These are phyloP conservation scores for Drosophila burlai DNA, from an alignment of 1,140 invertebrate genomes.

Conservation along the genomic window DNA sequence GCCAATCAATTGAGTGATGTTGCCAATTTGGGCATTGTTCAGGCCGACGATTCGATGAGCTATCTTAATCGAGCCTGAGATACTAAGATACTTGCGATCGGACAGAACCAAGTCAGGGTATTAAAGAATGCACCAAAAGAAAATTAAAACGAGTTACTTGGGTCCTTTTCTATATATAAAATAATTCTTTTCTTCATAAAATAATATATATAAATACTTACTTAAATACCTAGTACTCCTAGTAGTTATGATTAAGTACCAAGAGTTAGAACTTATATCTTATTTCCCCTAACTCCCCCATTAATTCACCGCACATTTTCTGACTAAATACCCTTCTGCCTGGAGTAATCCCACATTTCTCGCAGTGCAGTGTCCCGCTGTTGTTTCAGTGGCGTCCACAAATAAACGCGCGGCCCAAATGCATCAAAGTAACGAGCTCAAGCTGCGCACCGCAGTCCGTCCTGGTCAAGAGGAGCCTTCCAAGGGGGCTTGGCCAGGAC, in stretches of 20 bases:
- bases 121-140: slow-evolving; percentile 11
- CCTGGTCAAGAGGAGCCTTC: slow-evolving; percentile 16
- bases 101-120: slow-evolving; percentile 3
- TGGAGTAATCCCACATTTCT: not conserved
- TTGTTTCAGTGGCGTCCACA: slow-evolving; percentile 67
- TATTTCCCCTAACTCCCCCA: not conserved
- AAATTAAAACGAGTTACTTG: not conserved
- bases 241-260: too few species aligned
- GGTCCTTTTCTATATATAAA: too few species aligned
- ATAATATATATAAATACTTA: too few species aligned
- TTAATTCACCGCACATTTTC: not conserved
- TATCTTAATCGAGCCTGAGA: slow-evolving; percentile 38
- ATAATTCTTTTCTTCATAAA: not conserved
- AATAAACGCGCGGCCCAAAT: slow-evolving; percentile 79
- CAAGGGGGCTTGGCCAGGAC: slow-evolving; percentile 1
- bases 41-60: slow-evolving; percentile 27
- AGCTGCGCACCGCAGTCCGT: slow-evolving; percentile 74
- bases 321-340: not conserved
- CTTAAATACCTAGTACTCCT: too few species aligned
- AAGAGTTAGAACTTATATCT: too few species aligned
- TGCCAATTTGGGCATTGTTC: slow-evolving; percentile 56
- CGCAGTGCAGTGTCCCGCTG: slow-evolving; percentile 62
- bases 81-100: slow-evolving; percentile 13
- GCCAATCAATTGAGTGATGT: slow-evolving; percentile 82
- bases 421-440: slow-evolving; percentile 84